phyloP scores from a whole-genome alignment of 2,113 vertebrate species.

The Dromaius novaehollandiae region DNA sequence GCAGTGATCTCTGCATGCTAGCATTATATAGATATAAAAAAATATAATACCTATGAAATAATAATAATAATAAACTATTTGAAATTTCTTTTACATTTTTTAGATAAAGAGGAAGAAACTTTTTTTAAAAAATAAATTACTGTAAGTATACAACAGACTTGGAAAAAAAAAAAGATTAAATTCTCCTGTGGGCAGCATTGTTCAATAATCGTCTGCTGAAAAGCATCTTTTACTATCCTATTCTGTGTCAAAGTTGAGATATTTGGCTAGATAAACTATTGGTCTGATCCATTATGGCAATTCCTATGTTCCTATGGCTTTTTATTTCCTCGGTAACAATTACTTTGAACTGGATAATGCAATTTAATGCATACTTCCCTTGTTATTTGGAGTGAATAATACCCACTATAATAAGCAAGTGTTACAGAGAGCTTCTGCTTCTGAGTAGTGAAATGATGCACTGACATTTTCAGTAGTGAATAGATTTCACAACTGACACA shows the following conservation, averaged over 20 bases:
- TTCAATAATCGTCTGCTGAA: conserved; percentile 6
- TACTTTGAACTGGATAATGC: conserved; percentile 51
- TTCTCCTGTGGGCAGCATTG: not conserved
- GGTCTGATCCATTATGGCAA: conserved; percentile 29
- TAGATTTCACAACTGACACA: conserved; percentile 35
- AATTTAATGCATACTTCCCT: conserved; percentile 44
- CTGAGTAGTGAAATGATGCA: conserved; percentile 41
- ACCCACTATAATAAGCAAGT: not conserved
- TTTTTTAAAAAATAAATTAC: conserved; percentile 20
- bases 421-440: conserved; percentile 49
- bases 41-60: not conserved
- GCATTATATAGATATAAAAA: not conserved
- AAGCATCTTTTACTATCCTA: not conserved
- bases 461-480: conserved; percentile 55
- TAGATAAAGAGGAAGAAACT: not conserved
- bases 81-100: not conserved
- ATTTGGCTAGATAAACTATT: conserved; percentile 24
- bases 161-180: not conserved
- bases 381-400: conserved; percentile 52
- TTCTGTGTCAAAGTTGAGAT: conserved; percentile 29
- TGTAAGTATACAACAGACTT: not conserved
- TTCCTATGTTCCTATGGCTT: conserved; percentile 11
- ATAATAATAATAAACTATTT: not conserved
- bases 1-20: not conserved
- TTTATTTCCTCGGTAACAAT: conserved; percentile 44